Evolutionary conservation across 2,797 vertebrate genomes (phyloP).

Genomic region (Serranus cabrilla): DNA sequence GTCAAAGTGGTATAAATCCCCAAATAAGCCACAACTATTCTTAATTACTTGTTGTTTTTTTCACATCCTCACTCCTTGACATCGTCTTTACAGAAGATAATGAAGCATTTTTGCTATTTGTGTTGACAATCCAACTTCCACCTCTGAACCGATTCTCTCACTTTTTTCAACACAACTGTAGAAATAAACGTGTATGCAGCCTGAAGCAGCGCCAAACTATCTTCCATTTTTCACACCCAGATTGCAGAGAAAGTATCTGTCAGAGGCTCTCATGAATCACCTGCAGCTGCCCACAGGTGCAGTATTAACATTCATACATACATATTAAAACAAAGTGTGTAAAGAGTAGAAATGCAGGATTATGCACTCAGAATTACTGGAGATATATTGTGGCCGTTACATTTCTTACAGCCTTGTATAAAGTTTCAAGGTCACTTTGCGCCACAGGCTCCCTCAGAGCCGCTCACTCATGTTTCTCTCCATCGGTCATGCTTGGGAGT

Average conservation of each 20-base stretch:
- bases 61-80: too few species aligned
- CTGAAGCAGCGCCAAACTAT: too few species aligned
- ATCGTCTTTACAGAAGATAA: too few species aligned
- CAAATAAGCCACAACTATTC: too few species aligned
- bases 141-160: background rate
- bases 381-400: background rate
- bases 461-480: background rate
- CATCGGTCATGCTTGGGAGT: slow-evolving; percentile 32
- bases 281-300: background rate
- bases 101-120: background rate
- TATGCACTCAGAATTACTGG: background rate
- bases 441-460: slow-evolving; percentile 1
- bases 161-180: background rate
- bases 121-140: background rate
- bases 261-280: slow-evolving; percentile 24
- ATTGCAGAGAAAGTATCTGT: slow-evolving; percentile 22
- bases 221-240: slow-evolving; percentile 23
- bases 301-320: background rate
- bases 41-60: too few species aligned
- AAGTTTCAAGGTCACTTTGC: slow-evolving; percentile 12
- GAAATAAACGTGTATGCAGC: too few species aligned
- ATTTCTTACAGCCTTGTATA: background rate
- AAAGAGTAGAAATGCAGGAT: background rate
- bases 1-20: too few species aligned
- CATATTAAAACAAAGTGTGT: slow-evolving; percentile 2